Evolutionary conservation across 2,888 invertebrate genomes (phyloP).

Genomic region (Amphipyra tragopoginis): DNA sequence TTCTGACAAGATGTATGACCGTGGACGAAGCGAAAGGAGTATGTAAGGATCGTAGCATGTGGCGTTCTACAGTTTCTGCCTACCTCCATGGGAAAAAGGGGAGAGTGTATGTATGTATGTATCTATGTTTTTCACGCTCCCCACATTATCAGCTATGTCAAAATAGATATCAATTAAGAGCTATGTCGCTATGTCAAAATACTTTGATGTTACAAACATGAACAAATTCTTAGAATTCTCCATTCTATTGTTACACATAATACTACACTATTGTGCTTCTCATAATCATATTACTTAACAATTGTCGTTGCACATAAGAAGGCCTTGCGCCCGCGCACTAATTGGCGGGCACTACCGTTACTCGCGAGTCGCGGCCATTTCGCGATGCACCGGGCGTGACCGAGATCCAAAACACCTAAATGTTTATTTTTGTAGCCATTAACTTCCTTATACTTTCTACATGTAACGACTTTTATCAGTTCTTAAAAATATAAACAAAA

Average conservation of each 20-base stretch:
- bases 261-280: constrained; percentile 19
- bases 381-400: constrained; percentile 60
- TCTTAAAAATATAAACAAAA: constrained; percentile 20
- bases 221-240: background rate
- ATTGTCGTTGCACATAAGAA: constrained; percentile 19
- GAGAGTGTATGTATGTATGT: no score
- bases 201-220: no score
- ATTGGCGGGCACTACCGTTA: constrained; percentile 71
- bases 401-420: constrained; percentile 60
- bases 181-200: no score
- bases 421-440: constrained; percentile 68
- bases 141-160: no score
- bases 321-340: constrained; percentile 56
- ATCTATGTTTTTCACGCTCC: no score
- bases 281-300: constrained; percentile 42
- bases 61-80: no score
- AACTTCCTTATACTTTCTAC: constrained; percentile 65
- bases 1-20: no score
- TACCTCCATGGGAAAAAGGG: no score
- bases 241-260: constrained; percentile 30
- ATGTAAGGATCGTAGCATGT: no score
- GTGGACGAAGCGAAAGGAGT: no score
- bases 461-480: constrained; percentile 30
- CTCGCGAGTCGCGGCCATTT: constrained; percentile 20
- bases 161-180: no score